Evolutionary conservation across 2,113 vertebrate genomes (phyloP).

Genomic region (Hyperopisus bebe): DNA sequence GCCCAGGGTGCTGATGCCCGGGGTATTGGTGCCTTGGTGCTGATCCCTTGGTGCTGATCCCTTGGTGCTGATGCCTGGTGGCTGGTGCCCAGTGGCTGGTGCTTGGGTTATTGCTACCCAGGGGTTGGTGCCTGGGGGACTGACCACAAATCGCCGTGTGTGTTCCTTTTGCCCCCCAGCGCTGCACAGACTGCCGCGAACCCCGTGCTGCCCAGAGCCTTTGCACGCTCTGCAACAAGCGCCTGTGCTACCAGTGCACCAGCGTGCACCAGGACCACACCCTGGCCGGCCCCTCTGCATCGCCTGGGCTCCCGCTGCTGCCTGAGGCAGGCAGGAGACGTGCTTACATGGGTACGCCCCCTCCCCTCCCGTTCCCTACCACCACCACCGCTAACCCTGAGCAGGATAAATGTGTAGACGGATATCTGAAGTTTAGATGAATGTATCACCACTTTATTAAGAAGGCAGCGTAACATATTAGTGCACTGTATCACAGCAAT

Average conservation of each 20-base stretch:
- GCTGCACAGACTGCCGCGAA: constrained; percentile 63
- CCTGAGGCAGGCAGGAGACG: constrained; percentile 44
- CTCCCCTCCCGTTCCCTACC: not conserved
- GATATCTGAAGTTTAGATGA: not conserved
- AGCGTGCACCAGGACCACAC: constrained; percentile 62
- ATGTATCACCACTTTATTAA: not conserved
- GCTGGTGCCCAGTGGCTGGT: not conserved
- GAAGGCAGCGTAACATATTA: not conserved
- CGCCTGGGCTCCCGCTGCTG: constrained; percentile 7
- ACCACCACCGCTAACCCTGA: not conserved
- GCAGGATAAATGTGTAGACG: not conserved
- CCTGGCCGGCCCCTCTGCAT: not conserved
- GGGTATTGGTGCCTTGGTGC: not conserved
- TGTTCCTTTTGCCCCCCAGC: constrained; percentile 39
- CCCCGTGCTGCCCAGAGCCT: constrained; percentile 60
- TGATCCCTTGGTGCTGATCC: not conserved
- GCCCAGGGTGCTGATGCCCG: not conserved
- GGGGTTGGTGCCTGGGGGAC: not conserved
- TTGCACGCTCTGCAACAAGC: constrained; percentile 71
- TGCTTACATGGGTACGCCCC: not conserved
- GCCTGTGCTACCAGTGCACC: constrained; percentile 68
- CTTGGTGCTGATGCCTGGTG: not conserved
- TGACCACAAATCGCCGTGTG: not conserved
- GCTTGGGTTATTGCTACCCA: not conserved
- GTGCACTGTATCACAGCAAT: not conserved